phyloP scores from a whole-genome alignment of 2,797 vertebrate genomes.

The Leuciscus waleckii region DNA sequence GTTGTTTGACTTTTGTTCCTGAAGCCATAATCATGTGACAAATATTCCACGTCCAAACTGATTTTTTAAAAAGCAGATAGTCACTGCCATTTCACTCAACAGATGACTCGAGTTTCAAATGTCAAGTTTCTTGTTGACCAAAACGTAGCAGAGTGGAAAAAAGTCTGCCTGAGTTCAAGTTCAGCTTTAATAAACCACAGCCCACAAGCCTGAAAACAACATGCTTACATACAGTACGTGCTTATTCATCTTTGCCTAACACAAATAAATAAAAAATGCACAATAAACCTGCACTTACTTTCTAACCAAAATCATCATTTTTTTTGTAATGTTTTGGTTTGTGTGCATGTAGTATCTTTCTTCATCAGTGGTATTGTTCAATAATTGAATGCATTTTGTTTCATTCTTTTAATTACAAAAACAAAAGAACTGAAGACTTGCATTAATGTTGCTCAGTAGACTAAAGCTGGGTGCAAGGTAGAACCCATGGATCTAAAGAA shows the following conservation, averaged over 20 bases:
- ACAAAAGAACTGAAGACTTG: background rate
- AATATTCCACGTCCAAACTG: background rate
- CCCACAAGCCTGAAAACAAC: conserved; percentile 48
- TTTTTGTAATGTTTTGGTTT: background rate
- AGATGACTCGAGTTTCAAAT: conserved; percentile 48
- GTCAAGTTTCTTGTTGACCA: conserved; percentile 60
- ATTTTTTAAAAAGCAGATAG: conserved; percentile 9
- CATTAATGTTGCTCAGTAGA: background rate
- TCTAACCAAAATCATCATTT: background rate
- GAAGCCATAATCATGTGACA: background rate
- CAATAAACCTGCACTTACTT: background rate
- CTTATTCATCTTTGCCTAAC: too few species aligned
- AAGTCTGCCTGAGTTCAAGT: conserved; percentile 6
- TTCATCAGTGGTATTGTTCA: background rate
- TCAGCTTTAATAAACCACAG: conserved; percentile 60
- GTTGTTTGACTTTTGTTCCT: background rate
- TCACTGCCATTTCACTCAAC: background rate
- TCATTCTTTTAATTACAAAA: background rate
- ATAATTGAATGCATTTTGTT: background rate
- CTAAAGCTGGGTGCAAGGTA: background rate
- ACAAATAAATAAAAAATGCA: background rate
- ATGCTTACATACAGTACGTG: background rate
- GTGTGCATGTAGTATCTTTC: background rate
- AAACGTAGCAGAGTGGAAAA: conserved; percentile 30
- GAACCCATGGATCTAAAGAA: background rate